Evolutionary conservation across 2,888 invertebrate genomes (phyloP).

Genomic region (Operophtera brumata): DNA sequence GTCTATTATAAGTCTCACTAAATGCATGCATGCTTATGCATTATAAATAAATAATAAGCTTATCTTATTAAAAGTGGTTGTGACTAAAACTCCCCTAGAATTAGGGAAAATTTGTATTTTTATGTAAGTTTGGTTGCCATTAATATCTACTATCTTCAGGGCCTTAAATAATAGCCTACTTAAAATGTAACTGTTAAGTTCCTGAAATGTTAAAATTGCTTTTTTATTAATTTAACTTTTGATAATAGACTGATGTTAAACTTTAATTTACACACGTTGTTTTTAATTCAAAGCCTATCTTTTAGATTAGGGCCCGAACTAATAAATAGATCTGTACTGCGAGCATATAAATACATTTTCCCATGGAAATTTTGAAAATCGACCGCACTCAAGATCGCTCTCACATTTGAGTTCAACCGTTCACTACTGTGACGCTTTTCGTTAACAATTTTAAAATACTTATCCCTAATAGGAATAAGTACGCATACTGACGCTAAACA

Average conservation of each 20-base stretch:
- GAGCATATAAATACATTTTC: too few species aligned
- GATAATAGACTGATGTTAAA: not conserved
- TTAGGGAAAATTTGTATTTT: not conserved
- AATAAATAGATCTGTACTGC: too few species aligned
- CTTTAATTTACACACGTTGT: not conserved
- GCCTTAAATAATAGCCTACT: not conserved
- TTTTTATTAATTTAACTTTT: not conserved
- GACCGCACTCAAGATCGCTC: too few species aligned
- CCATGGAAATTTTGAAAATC: too few species aligned
- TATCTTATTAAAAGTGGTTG: slow-evolving; percentile 3
- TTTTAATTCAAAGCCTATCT: not conserved
- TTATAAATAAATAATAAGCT: too few species aligned
- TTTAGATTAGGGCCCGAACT: too few species aligned
- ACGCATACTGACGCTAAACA: slow-evolving; percentile 45
- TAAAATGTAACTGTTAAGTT: not conserved
- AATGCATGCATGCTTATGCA: slow-evolving; percentile 10
- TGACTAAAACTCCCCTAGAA: slow-evolving; percentile 8
- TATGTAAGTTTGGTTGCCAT: slow-evolving; percentile 5
- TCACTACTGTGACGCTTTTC: slow-evolving; percentile 3
- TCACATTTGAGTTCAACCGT: not conserved
- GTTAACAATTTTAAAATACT: slow-evolving; percentile 1
- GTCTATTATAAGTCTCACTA: too few species aligned
- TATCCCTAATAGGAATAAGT: slow-evolving; percentile 2
- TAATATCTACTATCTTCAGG: not conserved
- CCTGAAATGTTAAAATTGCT: slow-evolving; percentile 3